phyloP scores from a whole-genome alignment of 2,888 invertebrate species.

The Mesochorus sp. region DNA sequence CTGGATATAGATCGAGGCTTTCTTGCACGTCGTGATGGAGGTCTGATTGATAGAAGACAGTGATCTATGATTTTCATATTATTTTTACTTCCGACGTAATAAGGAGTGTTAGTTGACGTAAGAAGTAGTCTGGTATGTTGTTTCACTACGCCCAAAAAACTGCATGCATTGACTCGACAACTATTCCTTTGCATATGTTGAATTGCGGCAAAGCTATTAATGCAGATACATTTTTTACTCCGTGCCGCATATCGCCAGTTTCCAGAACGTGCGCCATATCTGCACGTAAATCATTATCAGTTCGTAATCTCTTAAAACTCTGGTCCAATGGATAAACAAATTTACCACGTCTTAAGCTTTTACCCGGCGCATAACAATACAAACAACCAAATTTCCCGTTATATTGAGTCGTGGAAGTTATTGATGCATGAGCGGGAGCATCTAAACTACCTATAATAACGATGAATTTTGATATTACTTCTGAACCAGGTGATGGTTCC shows the following conservation, averaged over 20 bases:
- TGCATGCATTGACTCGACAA: conserved; percentile 43
- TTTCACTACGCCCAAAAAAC: conserved; percentile 37
- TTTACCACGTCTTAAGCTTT: neutral
- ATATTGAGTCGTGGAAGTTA: neutral
- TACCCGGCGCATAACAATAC: conserved; percentile 18
- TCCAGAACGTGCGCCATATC: conserved; percentile 10
- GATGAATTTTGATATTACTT: conserved; percentile 1
- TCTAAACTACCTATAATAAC: conserved; percentile 1
- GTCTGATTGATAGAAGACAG: neutral
- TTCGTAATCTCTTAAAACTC: neutral
- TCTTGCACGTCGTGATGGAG: conserved; percentile 21
- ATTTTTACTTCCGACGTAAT: conserved; percentile 37
- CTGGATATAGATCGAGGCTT: neutral
- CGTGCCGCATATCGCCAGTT: neutral
- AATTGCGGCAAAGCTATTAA: conserved; percentile 8
- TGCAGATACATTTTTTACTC: conserved; percentile 13
- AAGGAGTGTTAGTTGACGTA: neutral
- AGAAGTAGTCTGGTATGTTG: conserved; percentile 31
- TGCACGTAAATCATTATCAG: neutral
- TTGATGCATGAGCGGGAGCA: conserved; percentile 3
- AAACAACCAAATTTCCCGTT: conserved; percentile 15
- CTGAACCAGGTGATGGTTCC: neutral
- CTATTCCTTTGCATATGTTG: conserved; percentile 21
- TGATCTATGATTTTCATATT: neutral
- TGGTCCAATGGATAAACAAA: conserved; percentile 22